phyloP scores from a whole-genome alignment of 2,797 vertebrate genomes.

The Crotalus adamanteus region DNA sequence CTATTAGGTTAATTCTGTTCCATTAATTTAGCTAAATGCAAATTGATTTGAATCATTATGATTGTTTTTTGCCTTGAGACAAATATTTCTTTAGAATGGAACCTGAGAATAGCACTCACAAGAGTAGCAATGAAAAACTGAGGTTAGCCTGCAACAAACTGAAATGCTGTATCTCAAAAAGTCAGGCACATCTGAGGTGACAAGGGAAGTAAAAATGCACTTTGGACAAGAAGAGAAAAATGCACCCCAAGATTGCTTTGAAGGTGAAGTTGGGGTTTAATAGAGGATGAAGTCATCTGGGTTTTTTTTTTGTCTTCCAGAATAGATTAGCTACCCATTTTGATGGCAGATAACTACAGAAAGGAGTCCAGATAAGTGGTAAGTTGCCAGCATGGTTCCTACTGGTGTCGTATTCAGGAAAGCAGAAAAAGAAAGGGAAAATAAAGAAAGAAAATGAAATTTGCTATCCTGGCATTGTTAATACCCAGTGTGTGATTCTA shows the following conservation, averaged over 20 bases:
- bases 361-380: neutral
- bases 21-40: neutral
- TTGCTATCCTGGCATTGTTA: neutral
- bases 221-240: neutral
- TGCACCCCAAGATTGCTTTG: neutral
- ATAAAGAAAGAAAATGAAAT: neutral
- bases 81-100: neutral
- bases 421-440: neutral
- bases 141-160: neutral
- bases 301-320: neutral
- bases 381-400: neutral
- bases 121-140: neutral
- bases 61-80: neutral
- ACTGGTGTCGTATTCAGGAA: neutral
- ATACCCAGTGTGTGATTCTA: neutral
- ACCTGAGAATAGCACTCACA: neutral
- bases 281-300: neutral
- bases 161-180: neutral
- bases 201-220: neutral
- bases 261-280: neutral
- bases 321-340: neutral
- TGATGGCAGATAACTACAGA: neutral
- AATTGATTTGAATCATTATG: neutral
- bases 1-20: neutral
- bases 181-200: neutral